Evolutionary conservation across 2,797 vertebrate genomes (phyloP).

Genomic region (Odontamblyopus lacepedii): DNA sequence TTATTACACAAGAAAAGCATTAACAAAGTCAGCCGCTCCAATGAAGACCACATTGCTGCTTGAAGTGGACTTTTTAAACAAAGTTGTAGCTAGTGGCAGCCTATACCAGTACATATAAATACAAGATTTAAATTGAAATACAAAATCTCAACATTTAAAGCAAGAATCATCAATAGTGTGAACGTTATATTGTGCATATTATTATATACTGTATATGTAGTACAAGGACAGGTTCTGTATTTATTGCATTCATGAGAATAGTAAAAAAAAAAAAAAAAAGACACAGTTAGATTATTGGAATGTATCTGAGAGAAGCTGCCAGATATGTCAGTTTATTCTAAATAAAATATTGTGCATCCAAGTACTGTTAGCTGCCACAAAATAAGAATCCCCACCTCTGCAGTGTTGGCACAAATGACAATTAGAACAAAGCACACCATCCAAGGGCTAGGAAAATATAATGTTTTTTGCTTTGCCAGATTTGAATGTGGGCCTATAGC

Average conservation of each 20-base stretch:
- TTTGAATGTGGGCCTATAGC: neutral
- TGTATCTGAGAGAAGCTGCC: constrained; percentile 42
- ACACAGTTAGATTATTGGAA: constrained; percentile 36
- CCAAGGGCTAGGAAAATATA: neutral
- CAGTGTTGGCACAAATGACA: constrained; percentile 40
- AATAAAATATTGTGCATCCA: constrained; percentile 26
- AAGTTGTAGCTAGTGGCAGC: neutral
- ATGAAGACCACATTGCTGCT: constrained; percentile 5
- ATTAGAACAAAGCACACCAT: constrained; percentile 5
- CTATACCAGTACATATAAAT: neutral
- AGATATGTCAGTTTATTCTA: neutral
- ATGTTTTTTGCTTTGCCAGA: neutral
- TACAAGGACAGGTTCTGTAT: constrained; percentile 6
- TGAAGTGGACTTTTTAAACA: constrained; percentile 1
- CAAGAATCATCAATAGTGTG: neutral
- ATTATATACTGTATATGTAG: neutral
- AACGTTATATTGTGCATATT: neutral
- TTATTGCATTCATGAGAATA: constrained; percentile 48
- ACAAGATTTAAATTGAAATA: neutral
- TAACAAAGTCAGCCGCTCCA: constrained; percentile 16
- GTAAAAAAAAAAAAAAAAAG: constrained; percentile 19
- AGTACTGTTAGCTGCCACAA: constrained; percentile 53
- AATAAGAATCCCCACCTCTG: constrained; percentile 31
- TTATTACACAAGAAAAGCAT: constrained; percentile 48
- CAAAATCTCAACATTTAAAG: constrained; percentile 5